A percentile compares a stretch with the other conserved stretches of the same genome.
Conservation (phyloP, 2,113 vertebrate genomes). For the Cettia cetti region DNA sequence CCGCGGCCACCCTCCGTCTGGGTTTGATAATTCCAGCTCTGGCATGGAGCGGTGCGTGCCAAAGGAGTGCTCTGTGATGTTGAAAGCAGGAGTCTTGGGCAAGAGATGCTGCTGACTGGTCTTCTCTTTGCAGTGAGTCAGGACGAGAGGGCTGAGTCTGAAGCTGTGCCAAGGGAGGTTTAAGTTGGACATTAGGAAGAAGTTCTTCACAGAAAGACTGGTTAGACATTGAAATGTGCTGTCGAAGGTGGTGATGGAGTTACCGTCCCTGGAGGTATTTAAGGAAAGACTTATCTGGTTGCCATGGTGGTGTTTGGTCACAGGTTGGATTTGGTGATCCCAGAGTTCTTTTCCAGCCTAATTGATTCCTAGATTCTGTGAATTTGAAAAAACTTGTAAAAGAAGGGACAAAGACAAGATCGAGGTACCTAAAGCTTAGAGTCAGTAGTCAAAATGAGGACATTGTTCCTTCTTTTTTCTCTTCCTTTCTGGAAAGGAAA, state of each 20-base stretch:
- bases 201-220: not conserved
- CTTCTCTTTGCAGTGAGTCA: not conserved
- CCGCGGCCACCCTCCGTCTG: not conserved
- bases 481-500: not conserved
- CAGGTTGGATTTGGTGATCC: not conserved
- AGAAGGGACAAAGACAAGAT: not conserved
- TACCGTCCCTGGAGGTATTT: not conserved
- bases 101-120: not conserved
- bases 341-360: not conserved
- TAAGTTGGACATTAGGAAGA: not conserved
- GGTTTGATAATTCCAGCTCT: not conserved
- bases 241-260: not conserved
- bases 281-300: not conserved
- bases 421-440: not conserved
- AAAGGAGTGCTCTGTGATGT: not conserved
- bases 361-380: not conserved
- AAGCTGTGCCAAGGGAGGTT: not conserved
- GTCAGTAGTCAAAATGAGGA: not conserved
- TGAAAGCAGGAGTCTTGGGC: not conserved
- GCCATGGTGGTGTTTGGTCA: not conserved
- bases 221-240: not conserved
- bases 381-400: not conserved
- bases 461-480: not conserved
- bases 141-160: not conserved
- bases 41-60: not conserved